Evolutionary conservation across 2,888 invertebrate species (phyloP).

Genomic region (Erpobdella octoculata): DNA sequence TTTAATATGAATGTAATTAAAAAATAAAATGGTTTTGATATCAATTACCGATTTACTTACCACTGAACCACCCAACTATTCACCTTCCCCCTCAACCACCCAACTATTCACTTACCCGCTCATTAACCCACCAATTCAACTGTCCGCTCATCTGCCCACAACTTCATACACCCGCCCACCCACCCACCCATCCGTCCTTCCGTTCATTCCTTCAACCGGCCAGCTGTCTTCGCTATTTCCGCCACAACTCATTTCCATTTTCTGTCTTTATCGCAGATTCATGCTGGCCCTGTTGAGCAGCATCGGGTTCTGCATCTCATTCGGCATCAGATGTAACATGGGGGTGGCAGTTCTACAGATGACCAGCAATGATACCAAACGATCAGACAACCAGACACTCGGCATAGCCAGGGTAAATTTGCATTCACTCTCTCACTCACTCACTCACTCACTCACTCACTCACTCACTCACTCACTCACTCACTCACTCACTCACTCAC

Average conservation of each 20-base stretch:
- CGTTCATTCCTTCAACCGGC: not conserved
- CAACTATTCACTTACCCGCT: no score
- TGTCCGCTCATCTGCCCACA: no score
- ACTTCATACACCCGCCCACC: no score
- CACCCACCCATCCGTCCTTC: not conserved
- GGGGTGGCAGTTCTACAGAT: conserved; percentile 63
- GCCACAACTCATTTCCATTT: conserved; percentile 37
- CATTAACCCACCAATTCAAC: no score
- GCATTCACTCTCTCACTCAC: not conserved
- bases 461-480: not conserved
- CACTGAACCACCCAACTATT: no score
- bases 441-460: not conserved
- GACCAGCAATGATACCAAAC: conserved; percentile 20
- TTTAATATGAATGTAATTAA: no score
- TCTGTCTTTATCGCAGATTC: conserved; percentile 45
- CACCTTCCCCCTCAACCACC: no score
- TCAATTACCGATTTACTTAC: no score
- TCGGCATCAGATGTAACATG: conserved; percentile 96
- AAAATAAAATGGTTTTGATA: no score
- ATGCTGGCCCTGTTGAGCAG: conserved; percentile 54
- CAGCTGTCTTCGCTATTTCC: conserved; percentile 13
- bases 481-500: not conserved
- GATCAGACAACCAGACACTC: conserved; percentile 4
- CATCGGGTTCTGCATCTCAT: conserved; percentile 55
- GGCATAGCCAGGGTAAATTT: not conserved